phyloP scores from a whole-genome alignment of 2,797 vertebrate genomes.

The Hephaestus fuliginosus region DNA sequence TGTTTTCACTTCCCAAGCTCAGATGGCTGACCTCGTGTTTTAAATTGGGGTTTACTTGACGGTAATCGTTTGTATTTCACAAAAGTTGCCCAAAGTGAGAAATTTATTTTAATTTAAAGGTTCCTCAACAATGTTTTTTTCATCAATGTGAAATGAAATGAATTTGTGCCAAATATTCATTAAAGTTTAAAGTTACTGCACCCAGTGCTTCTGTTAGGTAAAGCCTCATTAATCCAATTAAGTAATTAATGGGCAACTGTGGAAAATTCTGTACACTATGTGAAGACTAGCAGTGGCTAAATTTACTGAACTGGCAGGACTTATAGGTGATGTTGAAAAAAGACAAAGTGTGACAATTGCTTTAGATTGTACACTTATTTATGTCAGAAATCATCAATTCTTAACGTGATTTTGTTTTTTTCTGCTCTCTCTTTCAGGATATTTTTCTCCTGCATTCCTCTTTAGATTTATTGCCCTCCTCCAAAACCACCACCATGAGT shows the following conservation, averaged over 20 bases:
- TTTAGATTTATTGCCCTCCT: constrained; percentile 74
- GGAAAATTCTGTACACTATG: constrained; percentile 2
- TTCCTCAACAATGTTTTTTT: background rate
- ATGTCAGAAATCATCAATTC: constrained; percentile 13
- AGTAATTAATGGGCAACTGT: constrained; percentile 48
- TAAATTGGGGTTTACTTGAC: background rate
- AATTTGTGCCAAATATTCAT: background rate
- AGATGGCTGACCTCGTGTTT: background rate
- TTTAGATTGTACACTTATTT: background rate
- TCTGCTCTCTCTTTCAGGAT: constrained; percentile 73
- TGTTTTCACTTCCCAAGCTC: background rate
- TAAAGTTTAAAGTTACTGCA: background rate
- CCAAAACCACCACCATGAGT: constrained; percentile 85
- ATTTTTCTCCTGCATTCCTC: constrained; percentile 72
- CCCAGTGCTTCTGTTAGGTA: constrained; percentile 13
- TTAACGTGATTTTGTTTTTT: constrained; percentile 10
- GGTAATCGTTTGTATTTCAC: background rate
- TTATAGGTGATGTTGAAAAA: background rate
- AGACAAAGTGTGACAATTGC: background rate
- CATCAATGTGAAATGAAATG: background rate
- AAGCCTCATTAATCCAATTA: constrained; percentile 57
- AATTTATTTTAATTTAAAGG: background rate
- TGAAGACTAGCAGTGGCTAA: background rate
- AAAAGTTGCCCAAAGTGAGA: background rate
- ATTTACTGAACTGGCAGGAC: background rate